Evolutionary conservation across 2,797 vertebrate genomes (phyloP).

Genomic region (Acipenser ruthenus): DNA sequence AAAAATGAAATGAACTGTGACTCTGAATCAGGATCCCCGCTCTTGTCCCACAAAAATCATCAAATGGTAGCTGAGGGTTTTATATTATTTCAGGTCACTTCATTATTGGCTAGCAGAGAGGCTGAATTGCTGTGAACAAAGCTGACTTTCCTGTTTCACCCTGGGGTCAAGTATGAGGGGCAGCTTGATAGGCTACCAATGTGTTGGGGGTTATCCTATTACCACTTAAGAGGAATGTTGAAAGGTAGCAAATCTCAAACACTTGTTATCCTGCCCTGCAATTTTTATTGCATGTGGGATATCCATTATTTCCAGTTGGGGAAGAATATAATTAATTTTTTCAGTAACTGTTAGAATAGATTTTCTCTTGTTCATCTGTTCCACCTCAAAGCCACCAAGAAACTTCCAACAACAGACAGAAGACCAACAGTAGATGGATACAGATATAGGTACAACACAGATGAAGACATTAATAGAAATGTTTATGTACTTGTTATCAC

Average conservation of each 20-base stretch:
- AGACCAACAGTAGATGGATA: too few species aligned
- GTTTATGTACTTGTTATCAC: too few species aligned
- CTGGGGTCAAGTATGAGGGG: conserved; percentile 96
- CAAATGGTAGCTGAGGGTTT: conserved; percentile 88
- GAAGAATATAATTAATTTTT: conserved; percentile 84
- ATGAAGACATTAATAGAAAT: too few species aligned
- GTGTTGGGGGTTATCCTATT: conserved; percentile 98
- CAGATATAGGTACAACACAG: too few species aligned
- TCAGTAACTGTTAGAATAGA: conserved; percentile 61
- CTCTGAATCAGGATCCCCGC: conserved; percentile 96
- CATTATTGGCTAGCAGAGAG: conserved; percentile 90
- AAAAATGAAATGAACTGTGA: conserved; percentile 99
- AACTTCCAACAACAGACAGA: neutral
- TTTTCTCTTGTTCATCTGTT: conserved; percentile 60
- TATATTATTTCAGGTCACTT: conserved; percentile 99
- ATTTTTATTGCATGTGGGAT: conserved; percentile 68
- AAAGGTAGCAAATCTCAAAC: conserved; percentile 94
- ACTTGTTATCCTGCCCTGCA: conserved; percentile 74
- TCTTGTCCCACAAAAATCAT: conserved; percentile 98
- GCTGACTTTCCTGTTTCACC: conserved; percentile 89
- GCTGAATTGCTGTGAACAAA: conserved; percentile 93
- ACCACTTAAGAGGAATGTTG: conserved; percentile 97
- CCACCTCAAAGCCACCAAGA: conserved; percentile 19
- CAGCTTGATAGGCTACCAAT: conserved; percentile 95
- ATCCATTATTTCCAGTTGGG: conserved; percentile 79